Evolutionary conservation across 2,888 invertebrate genomes (phyloP).

Genomic region (Heliothis peltigera): DNA sequence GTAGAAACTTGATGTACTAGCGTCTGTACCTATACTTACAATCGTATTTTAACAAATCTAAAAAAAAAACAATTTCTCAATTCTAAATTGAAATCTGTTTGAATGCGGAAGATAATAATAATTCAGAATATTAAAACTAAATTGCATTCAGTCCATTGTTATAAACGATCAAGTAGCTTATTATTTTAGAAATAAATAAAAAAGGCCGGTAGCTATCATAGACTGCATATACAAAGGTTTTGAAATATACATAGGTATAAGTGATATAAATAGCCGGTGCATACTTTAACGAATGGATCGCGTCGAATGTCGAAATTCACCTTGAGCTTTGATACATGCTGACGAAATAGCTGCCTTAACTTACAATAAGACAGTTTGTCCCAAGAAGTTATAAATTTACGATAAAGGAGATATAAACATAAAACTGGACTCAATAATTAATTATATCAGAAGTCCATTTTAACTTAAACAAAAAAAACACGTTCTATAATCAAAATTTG

Average conservation of each 20-base stretch:
- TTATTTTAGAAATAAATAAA: background rate
- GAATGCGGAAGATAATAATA: too few species aligned
- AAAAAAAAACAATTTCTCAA: too few species aligned
- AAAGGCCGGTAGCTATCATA: background rate
- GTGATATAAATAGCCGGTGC: constrained; percentile 19
- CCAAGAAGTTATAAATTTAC: constrained; percentile 1
- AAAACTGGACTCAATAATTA: background rate
- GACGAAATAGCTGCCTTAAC: constrained; percentile 65
- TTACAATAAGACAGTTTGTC: constrained; percentile 39
- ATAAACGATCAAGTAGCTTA: too few species aligned
- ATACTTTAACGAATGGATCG: constrained; percentile 2
- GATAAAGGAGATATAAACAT: background rate
- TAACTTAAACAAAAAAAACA: background rate
- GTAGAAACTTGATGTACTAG: too few species aligned
- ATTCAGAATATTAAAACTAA: too few species aligned
- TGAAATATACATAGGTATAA: background rate
- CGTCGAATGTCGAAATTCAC: constrained; percentile 70
- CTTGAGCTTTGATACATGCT: constrained; percentile 73
- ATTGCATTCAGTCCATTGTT: too few species aligned
- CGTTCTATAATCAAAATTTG: too few species aligned
- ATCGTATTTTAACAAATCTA: too few species aligned
- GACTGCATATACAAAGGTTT: background rate
- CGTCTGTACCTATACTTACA: too few species aligned
- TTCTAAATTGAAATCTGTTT: too few species aligned
- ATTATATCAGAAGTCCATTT: background rate